Percentiles rank a stretch among this genome's conserved stretches.
phyloP scores from a whole-genome alignment of 2,888 invertebrate species.

The Hydriomena furcata region DNA sequence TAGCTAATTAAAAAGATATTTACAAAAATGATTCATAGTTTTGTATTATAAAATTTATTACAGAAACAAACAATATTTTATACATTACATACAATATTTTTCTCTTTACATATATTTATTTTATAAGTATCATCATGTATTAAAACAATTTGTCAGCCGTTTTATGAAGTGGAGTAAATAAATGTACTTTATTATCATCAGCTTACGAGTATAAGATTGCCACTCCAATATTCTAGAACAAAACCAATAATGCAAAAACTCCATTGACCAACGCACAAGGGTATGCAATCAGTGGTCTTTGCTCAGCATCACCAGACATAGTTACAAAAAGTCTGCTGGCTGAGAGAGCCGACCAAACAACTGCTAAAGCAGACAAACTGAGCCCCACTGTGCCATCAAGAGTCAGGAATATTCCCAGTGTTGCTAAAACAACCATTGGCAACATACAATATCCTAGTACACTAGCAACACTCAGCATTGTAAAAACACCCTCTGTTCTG shows the following conservation, averaged over 20 bases:
- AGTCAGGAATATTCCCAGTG: conserved; percentile 89
- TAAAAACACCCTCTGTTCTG: conserved; percentile 86
- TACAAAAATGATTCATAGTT: conserved; percentile 59
- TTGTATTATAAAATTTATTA: conserved; percentile 24
- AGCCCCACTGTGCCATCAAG: conserved; percentile 89
- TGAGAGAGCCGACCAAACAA: conserved; percentile 95
- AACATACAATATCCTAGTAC: conserved; percentile 96
- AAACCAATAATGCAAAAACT: conserved; percentile 95
- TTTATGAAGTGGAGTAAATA: conserved; percentile 8
- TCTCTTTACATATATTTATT: background rate
- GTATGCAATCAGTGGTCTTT: conserved; percentile 94
- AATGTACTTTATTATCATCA: conserved; percentile 7
- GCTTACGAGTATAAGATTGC: conserved; percentile 10
- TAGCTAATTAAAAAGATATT: conserved; percentile 62
- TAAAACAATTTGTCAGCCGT: background rate
- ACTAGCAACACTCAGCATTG: conserved; percentile 91
- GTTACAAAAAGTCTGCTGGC: conserved; percentile 96
- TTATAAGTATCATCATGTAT: background rate
- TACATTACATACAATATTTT: conserved; percentile 11
- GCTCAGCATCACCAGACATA: conserved; percentile 93
- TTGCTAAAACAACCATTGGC: conserved; percentile 94
- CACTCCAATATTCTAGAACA: conserved; percentile 86
- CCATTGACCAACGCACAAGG: conserved; percentile 96
- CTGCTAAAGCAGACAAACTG: conserved; percentile 86
- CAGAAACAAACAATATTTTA: conserved; percentile 17